phyloP scores from a whole-genome alignment of 2,888 invertebrate genomes.

The Sinhomidia bicolor region DNA sequence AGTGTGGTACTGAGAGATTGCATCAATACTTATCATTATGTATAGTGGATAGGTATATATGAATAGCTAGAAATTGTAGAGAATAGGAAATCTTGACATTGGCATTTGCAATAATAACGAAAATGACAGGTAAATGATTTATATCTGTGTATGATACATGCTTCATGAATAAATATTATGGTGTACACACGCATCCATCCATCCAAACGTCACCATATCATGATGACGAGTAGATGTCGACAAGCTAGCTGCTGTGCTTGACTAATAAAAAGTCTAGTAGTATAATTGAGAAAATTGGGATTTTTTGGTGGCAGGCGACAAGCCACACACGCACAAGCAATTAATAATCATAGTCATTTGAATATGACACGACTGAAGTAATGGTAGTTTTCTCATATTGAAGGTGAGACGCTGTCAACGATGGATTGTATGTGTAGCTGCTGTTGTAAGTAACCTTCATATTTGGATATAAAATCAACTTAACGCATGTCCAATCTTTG shows the following conservation, averaged over 20 bases:
- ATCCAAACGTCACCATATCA: background rate
- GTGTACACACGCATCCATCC: no score
- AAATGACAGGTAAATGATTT: background rate
- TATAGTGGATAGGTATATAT: no score
- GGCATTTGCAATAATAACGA: background rate
- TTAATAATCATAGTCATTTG: conserved; percentile 35
- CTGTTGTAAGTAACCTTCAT: background rate
- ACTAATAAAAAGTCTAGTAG: background rate
- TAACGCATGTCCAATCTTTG: no score
- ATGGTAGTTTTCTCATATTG: background rate
- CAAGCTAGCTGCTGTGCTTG: background rate
- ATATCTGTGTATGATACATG: background rate
- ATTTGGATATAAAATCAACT: background rate
- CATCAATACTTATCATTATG: no score
- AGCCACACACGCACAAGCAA: conserved; percentile 52
- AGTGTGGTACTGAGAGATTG: background rate
- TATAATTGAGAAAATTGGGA: conserved; percentile 31
- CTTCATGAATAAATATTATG: background rate
- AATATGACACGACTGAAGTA: background rate
- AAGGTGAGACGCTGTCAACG: conserved; percentile 19
- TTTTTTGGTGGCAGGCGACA: conserved; percentile 52
- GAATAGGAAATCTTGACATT: background rate
- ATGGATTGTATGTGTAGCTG: background rate
- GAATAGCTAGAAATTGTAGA: background rate
- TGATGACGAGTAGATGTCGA: background rate